Percentiles rank a stretch among this genome's conserved stretches.
phyloP scores from a whole-genome alignment of 2,888 invertebrate species.

The Dolichopus griseipennis region DNA sequence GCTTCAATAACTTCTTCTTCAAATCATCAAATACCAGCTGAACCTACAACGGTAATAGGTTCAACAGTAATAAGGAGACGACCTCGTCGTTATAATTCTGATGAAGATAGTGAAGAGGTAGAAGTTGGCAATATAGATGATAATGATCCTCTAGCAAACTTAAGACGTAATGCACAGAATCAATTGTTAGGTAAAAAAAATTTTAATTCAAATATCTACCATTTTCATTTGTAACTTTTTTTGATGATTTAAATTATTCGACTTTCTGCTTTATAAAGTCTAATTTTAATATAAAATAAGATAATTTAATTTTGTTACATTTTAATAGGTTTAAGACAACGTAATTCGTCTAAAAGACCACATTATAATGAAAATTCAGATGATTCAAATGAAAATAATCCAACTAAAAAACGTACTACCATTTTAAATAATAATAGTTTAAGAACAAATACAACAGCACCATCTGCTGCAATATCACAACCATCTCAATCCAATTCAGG shows the following conservation, averaged over 20 bases:
- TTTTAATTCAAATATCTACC: too few species aligned
- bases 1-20: slow-evolving; percentile 19
- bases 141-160: slow-evolving; percentile 7
- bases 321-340: slow-evolving; percentile 9
- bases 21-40: slow-evolving; percentile 24
- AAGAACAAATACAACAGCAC: not conserved
- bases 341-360: slow-evolving; percentile 42
- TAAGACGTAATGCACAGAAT: not conserved
- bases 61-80: not conserved
- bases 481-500: slow-evolving; percentile 15
- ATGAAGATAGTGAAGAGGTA: slow-evolving; percentile 19
- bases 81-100: not conserved
- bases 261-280: too few species aligned
- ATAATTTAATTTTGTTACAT: not conserved
- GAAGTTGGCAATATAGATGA: slow-evolving; percentile 13
- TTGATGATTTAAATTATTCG: too few species aligned
- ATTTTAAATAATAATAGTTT: not conserved
- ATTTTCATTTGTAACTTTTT: too few species aligned
- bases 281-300: not conserved
- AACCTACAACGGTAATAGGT: not conserved
- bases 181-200: not conserved
- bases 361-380: slow-evolving; percentile 55
- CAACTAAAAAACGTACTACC: slow-evolving; percentile 20
- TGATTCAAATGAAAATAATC: slow-evolving; percentile 39
- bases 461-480: slow-evolving; percentile 13